phyloP scores from a whole-genome alignment of 35 echinoderm and acorn worm species.

The Hemicentrotus pulcherrimus region DNA sequence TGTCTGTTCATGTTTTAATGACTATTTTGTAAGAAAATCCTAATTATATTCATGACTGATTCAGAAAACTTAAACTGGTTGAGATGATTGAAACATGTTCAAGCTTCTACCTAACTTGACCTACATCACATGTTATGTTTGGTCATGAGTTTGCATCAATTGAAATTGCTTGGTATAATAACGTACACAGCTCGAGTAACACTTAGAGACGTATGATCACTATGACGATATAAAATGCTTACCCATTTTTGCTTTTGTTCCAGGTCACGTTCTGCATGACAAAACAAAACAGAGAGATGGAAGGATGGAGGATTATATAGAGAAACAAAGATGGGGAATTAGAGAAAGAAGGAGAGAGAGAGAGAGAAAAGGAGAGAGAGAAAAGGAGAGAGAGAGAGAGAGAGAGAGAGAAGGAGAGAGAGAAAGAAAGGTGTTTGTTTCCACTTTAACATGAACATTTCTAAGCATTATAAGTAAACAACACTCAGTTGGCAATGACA shows the following conservation, averaged over 20 bases:
- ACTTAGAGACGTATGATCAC: neutral
- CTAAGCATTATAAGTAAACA: no score
- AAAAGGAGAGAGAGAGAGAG: neutral
- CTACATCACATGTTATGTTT: no score
- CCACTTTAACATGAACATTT: no score
- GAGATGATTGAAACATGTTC: no score
- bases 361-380: neutral
- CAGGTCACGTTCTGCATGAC: neutral
- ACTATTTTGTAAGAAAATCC: neutral
- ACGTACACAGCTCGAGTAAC: no score
- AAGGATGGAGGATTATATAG: neutral
- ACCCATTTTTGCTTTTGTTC: neutral
- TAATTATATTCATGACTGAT: neutral
- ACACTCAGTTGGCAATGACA: neutral
- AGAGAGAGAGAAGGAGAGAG: neutral
- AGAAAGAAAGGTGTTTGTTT: neutral
- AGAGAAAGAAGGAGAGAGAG: neutral
- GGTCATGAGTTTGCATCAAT: no score
- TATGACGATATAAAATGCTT: neutral
- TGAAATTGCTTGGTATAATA: no score
- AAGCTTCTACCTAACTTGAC: no score
- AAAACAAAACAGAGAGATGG: neutral
- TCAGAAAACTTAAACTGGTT: neutral
- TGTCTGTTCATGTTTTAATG: neutral
- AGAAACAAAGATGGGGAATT: neutral